Percentiles rank a stretch among this genome's conserved stretches.
Conservation (phyloP, 2,797 vertebrate species). For the Pipistrellus pipistrellus region DNA sequence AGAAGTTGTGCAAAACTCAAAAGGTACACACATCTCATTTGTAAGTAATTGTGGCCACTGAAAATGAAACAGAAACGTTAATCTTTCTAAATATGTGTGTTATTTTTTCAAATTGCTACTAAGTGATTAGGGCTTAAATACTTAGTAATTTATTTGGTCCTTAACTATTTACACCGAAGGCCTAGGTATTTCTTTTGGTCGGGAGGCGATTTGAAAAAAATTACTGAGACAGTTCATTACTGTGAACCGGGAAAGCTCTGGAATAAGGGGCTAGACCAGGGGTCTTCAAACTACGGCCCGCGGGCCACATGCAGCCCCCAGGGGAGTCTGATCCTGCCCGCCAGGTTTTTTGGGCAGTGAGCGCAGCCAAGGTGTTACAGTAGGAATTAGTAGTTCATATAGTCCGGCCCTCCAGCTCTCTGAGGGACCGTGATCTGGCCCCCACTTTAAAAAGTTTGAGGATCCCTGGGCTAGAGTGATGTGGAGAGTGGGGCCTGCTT, state of each 20-base stretch:
- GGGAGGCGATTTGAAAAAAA: neutral
- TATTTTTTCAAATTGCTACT: slow-evolving; percentile 30
- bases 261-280: neutral
- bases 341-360: too few relatives aligned
- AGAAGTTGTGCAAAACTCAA: neutral
- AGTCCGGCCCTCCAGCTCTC: too few relatives aligned
- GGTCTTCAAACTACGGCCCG: too few relatives aligned
- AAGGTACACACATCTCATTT: neutral
- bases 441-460: too few relatives aligned
- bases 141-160: neutral
- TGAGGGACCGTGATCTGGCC: too few relatives aligned
- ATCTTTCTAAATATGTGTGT: neutral
- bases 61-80: neutral
- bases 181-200: neutral
- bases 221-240: neutral
- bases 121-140: neutral
- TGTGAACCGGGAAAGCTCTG: neutral
- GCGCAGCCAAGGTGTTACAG: too few relatives aligned
- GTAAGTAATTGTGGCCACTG: neutral
- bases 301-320: too few relatives aligned
- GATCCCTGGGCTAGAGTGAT: neutral
- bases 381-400: too few relatives aligned
- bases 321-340: too few relatives aligned
- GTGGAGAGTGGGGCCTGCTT: neutral
- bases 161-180: neutral